phyloP scores from a whole-genome alignment of 1,140 invertebrate genomes.

The Scylla paramamosain region DNA sequence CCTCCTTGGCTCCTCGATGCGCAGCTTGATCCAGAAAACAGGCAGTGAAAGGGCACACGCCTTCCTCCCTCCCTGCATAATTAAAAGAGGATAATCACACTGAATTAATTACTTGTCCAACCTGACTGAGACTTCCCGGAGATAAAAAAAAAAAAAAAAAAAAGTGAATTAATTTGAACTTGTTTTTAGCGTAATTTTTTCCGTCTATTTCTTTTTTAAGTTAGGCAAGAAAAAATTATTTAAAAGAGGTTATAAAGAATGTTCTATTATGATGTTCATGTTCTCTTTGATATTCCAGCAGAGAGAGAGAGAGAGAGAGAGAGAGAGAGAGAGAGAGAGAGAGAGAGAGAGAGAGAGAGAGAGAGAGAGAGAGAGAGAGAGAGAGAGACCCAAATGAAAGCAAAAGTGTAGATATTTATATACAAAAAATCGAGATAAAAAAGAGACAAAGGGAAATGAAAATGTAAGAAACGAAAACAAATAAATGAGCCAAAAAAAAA shows the following conservation, averaged over 20 bases:
- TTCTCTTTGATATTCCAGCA: no score
- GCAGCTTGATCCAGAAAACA: not conserved
- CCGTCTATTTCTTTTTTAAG: not conserved
- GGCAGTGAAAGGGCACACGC: not conserved
- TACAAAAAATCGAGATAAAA: not conserved
- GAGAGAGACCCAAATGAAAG: no score
- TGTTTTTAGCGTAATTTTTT: not conserved
- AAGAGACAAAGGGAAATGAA: no score
- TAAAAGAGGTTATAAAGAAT: no score
- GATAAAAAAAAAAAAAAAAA: not conserved
- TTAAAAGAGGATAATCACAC: slow-evolving; percentile 13
- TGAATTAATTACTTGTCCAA: not conserved
- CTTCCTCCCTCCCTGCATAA: not conserved
- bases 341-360: no score
- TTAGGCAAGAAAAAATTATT: no score
- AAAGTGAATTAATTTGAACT: not conserved
- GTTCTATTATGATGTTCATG: no score
- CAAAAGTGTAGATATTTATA: not conserved
- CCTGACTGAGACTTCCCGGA: not conserved
- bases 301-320: no score
- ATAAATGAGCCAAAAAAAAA: no score
- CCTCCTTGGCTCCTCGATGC: not conserved
- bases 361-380: no score
- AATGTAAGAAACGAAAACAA: not conserved
- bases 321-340: no score